Evolutionary conservation across 2,113 vertebrate genomes (phyloP), one percentile per base, ranked within the genome.

Genomic region (Leptodactylus fuscus): DNA sequence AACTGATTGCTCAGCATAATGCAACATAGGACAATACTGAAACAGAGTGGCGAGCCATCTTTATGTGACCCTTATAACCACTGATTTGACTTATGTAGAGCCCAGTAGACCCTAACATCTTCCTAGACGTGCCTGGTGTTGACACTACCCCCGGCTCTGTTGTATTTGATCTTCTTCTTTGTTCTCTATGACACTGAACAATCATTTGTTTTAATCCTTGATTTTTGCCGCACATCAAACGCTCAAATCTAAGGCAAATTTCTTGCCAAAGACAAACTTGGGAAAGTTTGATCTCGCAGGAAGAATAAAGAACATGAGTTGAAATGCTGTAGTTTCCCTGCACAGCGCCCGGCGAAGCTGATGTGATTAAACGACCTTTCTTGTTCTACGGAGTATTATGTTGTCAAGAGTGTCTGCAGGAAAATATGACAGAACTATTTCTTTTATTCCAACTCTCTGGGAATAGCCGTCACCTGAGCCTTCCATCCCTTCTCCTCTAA

Each of bases 351-450:
- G 53, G 69, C 82, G 70, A 65, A 70, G 58, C 70, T 24, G 24
- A 81, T 48, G 78, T 48, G 36, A 87, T 87, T 85, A 74, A 85
- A 81, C 38, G 36, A 81, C 58, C 77, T 74, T 76, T 73, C 48
- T 70, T 87, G 55, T 58, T 85, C 70, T 49, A 44, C 24, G 34
- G 49, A 69, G 70, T 44, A 58, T 85, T 77, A 81, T 69, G 78
- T 83, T 79, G 81, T 60, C 86, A 82, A 48, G 60, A 34, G n/a
- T 24, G 22, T 62, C 71, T 29, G 44, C 76, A 29, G n/a, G 27
- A 77, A 71, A 69, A 77, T 32, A 9, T 49, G 70, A 76, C 70
- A 85, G 69, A 34, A 32, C n/a, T 73, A 81, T 85, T 79, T 85
- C 82, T 75, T 76, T 67, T 44, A 76, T 24, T 79, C 27, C n/a